Base-by-base conservation (phyloP, 1,140 invertebrate species). In the Calosoma granatense region DNA sequence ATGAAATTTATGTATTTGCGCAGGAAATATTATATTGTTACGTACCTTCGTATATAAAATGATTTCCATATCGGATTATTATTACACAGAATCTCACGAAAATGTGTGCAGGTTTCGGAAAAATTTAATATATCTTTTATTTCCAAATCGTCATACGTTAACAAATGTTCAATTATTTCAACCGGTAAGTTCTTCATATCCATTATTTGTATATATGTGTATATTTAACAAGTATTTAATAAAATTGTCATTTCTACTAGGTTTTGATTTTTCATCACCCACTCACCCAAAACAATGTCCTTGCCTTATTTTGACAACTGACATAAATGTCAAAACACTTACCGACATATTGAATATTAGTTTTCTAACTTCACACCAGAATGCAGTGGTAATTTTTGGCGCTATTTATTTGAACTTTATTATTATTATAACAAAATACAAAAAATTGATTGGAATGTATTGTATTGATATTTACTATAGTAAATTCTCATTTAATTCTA, bases 101-200 rank as follows among this genome's bases (percentile, higher is more conserved):
- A 56, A 22, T 51, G 20, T 19, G 11, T 15, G 20, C 41, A 56
- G 22, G 41, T 51, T 23, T 41, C n/a, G 6, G 26, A 36, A 15
- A 59, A 55, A 56, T 59, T 51, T 6, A 51, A 2, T 19, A 53
- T 30, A 51, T 60, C 59, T 30, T 20, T 22, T 12, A 60, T 26
- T 20, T 21, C 36, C 14, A 59, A 22, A 20, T 30, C 22, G 22
- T 52, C 14, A 21, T 51, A 17, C 22, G 9, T 23, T 26, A 59
- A 53, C 19, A 59, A 43, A 3, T 59, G 22, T 52, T 59, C 58
- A 36, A 59, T 52, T 22, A 59, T 55, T 56, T 59, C 58, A 2
- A 43, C 36, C 2, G 58, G 58, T 22, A 58, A 19, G 14, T 21
- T 20, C 26, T 58, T 54, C 57, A 58, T 58, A 47, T 47, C 17